Conservation (phyloP, 37 sponge, comb jelly and placozoan genomes). For the Haliclona indistincta region DNA sequence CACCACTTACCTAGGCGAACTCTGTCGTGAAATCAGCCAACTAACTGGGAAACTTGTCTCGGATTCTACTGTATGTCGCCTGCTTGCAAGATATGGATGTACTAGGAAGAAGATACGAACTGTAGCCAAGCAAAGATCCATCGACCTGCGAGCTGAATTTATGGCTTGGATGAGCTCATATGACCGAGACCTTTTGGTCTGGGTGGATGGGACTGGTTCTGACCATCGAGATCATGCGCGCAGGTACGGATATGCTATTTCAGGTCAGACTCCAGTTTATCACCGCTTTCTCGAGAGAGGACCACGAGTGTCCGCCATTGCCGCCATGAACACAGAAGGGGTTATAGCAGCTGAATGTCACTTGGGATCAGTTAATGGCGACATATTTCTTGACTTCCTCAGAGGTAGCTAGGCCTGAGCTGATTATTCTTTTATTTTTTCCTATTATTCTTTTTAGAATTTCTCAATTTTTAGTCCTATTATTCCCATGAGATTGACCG, state of each 20-base stretch:
- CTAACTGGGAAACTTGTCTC: neutral
- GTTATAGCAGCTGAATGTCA: slow-evolving; percentile 24
- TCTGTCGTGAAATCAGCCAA: neutral
- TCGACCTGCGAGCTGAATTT: slow-evolving; percentile 1
- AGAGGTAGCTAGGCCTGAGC: no score
- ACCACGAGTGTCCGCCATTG: slow-evolving; percentile 38
- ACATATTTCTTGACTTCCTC: slow-evolving; percentile 42
- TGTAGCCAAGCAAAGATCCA: slow-evolving; percentile 2
- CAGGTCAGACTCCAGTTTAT: slow-evolving; percentile 25
- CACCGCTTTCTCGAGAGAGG: slow-evolving; percentile 30
- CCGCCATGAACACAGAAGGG: slow-evolving; percentile 37
- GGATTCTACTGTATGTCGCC: slow-evolving; percentile 1
- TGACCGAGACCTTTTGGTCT: no score
- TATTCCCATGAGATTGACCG: no score
- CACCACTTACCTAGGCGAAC: slow-evolving; percentile 9
- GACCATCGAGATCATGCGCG: slow-evolving; percentile 23
- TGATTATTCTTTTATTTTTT: no score
- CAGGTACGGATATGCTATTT: slow-evolving; percentile 32
- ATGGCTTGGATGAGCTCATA: no score
- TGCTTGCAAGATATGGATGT: slow-evolving; percentile 9
- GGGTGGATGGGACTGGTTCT: slow-evolving; percentile 17
- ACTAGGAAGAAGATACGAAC: slow-evolving; percentile 11
- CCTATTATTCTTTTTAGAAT: no score
- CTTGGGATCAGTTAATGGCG: slow-evolving; percentile 39
- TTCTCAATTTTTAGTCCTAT: no score